A percentile compares a stretch with the other conserved stretches of the same genome.
Conservation (phyloP, 1,140 invertebrate species). For the Scaptodrosophila lebanonensis region DNA sequence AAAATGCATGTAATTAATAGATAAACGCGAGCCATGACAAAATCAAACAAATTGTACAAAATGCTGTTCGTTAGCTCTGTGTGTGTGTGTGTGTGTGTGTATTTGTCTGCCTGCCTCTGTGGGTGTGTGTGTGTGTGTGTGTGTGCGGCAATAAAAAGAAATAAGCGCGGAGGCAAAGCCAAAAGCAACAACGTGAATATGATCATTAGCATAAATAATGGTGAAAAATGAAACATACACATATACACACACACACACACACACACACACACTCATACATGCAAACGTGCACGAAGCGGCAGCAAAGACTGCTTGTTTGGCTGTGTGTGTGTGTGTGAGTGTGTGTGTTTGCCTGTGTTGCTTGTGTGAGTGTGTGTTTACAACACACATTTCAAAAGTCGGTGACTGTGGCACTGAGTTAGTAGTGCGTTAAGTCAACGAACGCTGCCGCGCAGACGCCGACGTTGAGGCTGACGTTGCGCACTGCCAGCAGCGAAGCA, state of each 20-base stretch:
- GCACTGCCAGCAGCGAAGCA: slow-evolving; percentile 10
- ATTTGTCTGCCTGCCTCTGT: too few species aligned
- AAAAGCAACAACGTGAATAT: slow-evolving; percentile 41
- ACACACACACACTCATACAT: slow-evolving; percentile 18
- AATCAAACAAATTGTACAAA: too few species aligned
- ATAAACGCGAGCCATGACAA: too few species aligned
- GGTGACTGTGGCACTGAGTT: slow-evolving; percentile 72
- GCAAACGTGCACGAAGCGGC: too few species aligned
- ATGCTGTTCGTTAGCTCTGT: too few species aligned
- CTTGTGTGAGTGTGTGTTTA: slow-evolving; percentile 39
- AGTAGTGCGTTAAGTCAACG: slow-evolving; percentile 76
- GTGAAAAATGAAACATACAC: slow-evolving; percentile 50
- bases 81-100: too few species aligned
- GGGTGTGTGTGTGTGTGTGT: too few species aligned
- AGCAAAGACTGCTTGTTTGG: slow-evolving; percentile 3
- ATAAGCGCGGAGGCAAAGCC: slow-evolving; percentile 2
- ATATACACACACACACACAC: slow-evolving; percentile 33
- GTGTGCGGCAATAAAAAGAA: too few species aligned
- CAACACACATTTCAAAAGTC: slow-evolving; percentile 75
- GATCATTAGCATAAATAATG: slow-evolving; percentile 74
- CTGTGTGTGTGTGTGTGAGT: slow-evolving; percentile 3
- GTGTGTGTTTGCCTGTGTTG: slow-evolving; percentile 4
- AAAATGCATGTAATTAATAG: too few species aligned
- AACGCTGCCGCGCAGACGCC: slow-evolving; percentile 67
- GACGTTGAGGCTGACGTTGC: slow-evolving; percentile 8